phyloP scores from a whole-genome alignment of 2,113 vertebrate species.

The Cheirogaleus medius region DNA sequence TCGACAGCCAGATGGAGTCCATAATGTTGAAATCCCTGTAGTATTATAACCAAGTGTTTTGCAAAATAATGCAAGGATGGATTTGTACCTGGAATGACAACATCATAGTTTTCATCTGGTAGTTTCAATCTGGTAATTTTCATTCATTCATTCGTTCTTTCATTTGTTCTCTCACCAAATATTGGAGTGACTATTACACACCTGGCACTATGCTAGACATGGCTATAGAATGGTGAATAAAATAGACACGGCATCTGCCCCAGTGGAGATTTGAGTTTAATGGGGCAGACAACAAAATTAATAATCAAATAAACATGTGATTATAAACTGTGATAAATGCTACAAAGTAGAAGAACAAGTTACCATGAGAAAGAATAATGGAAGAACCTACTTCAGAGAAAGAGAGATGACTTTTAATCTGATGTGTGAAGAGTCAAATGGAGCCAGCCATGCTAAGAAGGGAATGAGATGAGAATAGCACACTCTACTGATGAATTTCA shows the following conservation, averaged over 20 bases:
- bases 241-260: neutral
- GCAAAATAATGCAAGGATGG: neutral
- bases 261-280: neutral
- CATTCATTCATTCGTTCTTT: neutral
- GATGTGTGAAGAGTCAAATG: neutral
- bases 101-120: neutral
- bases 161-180: neutral
- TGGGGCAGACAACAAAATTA: neutral
- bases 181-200: neutral
- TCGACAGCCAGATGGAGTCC: constrained; percentile 5
- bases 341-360: neutral
- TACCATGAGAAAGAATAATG: neutral
- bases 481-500: neutral
- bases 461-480: neutral
- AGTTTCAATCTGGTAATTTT: constrained; percentile 30
- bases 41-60: neutral
- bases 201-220: neutral
- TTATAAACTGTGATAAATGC: constrained; percentile 7
- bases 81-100: neutral
- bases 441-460: neutral
- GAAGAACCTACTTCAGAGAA: neutral
- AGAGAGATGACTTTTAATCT: neutral
- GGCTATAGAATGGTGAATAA: neutral
- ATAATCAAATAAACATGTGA: neutral
- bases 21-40: neutral